Conservation (phyloP, 1,140 invertebrate genomes). For the Rhopalosiphum maidis region DNA sequence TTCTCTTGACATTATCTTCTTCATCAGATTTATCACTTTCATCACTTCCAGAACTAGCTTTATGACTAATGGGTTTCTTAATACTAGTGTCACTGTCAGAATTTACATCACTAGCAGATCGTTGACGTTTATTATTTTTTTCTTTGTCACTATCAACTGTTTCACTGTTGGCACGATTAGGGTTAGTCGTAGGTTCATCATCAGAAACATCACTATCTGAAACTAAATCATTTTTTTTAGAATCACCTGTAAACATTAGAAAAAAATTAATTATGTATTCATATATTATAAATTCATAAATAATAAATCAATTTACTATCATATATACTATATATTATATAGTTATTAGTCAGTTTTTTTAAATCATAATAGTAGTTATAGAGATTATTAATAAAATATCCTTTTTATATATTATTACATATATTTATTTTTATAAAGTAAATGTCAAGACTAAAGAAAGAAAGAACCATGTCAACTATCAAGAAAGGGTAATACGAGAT, state of each 20-base stretch:
- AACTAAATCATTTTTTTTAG: slow-evolving; percentile 3
- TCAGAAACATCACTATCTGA: slow-evolving; percentile 43
- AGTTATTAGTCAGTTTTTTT: background rate
- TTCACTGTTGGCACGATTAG: slow-evolving; percentile 41
- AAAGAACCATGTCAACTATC: background rate
- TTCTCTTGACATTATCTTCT: background rate
- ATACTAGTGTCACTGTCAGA: slow-evolving; percentile 41
- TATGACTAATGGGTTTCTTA: slow-evolving; percentile 30
- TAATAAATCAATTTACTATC: background rate
- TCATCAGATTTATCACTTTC: slow-evolving; percentile 48
- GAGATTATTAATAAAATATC: background rate
- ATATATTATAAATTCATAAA: background rate
- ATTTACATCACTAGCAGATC: slow-evolving; percentile 44
- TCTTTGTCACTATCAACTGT: slow-evolving; percentile 43
- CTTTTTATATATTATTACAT: too few species aligned
- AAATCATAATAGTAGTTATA: background rate
- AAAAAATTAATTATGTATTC: background rate
- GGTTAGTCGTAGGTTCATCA: background rate
- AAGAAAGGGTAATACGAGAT: background rate
- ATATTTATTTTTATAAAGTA: background rate
- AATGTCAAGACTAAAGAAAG: background rate
- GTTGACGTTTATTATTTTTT: background rate
- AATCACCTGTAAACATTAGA: background rate
- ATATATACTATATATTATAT: too few species aligned
- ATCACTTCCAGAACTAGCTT: slow-evolving; percentile 52